Evolutionary conservation across 2,797 vertebrate species (phyloP), one percentile per base, ranked within the genome.

Genomic region (Schizopygopsis pylzovi): DNA sequence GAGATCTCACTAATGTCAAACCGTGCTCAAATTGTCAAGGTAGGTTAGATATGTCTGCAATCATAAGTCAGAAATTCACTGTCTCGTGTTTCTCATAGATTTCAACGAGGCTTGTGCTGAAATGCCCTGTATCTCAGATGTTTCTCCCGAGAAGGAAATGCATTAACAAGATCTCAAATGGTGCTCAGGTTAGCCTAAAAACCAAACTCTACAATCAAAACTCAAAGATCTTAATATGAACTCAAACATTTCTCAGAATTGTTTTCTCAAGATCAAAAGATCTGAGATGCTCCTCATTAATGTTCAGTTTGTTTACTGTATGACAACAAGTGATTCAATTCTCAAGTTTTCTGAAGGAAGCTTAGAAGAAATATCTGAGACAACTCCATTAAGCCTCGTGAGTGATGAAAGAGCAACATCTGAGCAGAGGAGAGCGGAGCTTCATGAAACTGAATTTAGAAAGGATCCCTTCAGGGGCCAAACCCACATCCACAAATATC

Each of bases 401-500:
- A 72, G 67, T 3, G 16, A 56, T 59, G 20, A 78, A 47, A 43
- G 41, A 61, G 56, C 71, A 79, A 87, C 45, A 49, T 37, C 43
- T 37, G 81, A 85, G 76, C 9, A 39, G 80, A 43, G 6, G 56
- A 33, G 16, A 79, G 83, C 63, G 70, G 71, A 81, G 82, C 79
- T 89, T 88, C 77, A 88, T 82, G 81, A 87, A 82, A 85, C 86
- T 85, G 68, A 68, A 91, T 87, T 86, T 91, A 88, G 76, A 68
- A 39, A 80, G 25, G 75, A 89, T 90, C 85, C 85, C 85, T 86
- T 10, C 28, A 89, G 90, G 87, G 84, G 71, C 67, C 79, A 59
- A 88, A 91, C 89, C 88, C 86, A 91, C 47, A 91, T 90, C 86
- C 86, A 88, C 79, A 88, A 85, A 91, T 90, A 90, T 83, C 85